A percentile compares a stretch with the other conserved stretches of the same genome.
phyloP scores from a whole-genome alignment of 2,797 vertebrate species.

The Acanthopagrus latus region DNA sequence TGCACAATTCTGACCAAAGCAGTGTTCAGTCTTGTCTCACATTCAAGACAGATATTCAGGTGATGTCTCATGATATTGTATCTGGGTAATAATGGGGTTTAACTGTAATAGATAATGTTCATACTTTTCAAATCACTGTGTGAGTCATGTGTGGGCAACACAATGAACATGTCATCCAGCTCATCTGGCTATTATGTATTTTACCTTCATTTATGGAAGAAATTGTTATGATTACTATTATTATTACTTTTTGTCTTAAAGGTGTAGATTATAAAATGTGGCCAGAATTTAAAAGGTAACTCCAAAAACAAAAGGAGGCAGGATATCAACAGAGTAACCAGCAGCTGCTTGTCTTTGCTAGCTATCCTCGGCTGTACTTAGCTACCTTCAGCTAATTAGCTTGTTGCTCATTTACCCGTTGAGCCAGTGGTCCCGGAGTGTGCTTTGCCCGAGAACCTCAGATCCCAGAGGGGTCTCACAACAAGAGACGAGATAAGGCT shows the following conservation, averaged over 20 bases:
- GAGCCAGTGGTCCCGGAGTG: no score
- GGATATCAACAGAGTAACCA: neutral
- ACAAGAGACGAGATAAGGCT: no score
- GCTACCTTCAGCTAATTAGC: no score
- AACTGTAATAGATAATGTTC: conserved; percentile 35
- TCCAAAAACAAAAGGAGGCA: no score
- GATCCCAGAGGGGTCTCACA: no score
- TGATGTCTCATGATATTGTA: conserved; percentile 38
- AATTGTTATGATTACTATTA: neutral
- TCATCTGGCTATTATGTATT: neutral
- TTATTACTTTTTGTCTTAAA: neutral
- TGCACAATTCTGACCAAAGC: conserved; percentile 9
- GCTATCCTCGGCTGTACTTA: no score
- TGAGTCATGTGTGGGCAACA: conserved; percentile 26
- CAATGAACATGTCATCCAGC: conserved; percentile 3
- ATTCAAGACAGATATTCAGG: conserved; percentile 24
- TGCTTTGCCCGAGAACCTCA: no score
- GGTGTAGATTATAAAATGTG: no score
- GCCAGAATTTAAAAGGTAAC: no score
- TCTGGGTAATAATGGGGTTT: conserved; percentile 42
- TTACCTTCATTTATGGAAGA: neutral
- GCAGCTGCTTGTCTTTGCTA: neutral
- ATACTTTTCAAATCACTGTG: conserved; percentile 7
- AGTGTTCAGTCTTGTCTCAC: conserved; percentile 49
- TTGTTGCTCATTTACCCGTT: no score